Base-by-base conservation (phyloP, 2,888 invertebrate species). In the Pristionchus maxplancki region DNA sequence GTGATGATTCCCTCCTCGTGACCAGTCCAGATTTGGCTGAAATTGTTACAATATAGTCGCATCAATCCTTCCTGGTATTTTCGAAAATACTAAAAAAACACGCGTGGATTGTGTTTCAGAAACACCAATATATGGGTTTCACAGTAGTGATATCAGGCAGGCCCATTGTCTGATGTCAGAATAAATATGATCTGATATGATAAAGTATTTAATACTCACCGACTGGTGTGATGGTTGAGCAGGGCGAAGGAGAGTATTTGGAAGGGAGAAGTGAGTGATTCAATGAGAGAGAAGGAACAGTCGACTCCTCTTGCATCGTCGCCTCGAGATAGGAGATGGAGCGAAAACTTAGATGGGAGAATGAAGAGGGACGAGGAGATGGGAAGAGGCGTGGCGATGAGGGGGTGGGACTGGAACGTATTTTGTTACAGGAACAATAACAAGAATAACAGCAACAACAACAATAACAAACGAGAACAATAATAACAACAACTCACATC, bases 1-100 rank as follows among this genome's bases (percentile, higher is more conserved):
- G 97, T 96, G 90, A 98, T 96, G 87, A 96, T 96, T 0, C 97
- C 97, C 89, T 96, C 96, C 50, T 96, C 96, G 92, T 97, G 97
- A 0, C 98, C 98, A 92, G 97, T 97, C 98, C 98, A 98, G 78
- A 94, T 92, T 90, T 94, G 93, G 53, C 93, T 91, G n/a, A 20
- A 64, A 6, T 62, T 31, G 11, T 48, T 8, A 83, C 58, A 64
- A 78, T 24, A 34, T 48, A 28, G n/a, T n/a, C n/a, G n/a, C n/a
- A n/a, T n/a, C n/a, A n/a, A n/a, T n/a, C n/a, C n/a, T n/a, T n/a
- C n/a, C n/a, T n/a, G n/a, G n/a, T n/a, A n/a, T n/a, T n/a, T n/a
- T n/a, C n/a, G n/a, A n/a, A n/a, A n/a, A n/a, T n/a, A n/a, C n/a
- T n/a, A n/a, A n/a, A n/a, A n/a, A n/a, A n/a, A n/a, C n/a, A n/a